phyloP scores from a whole-genome alignment of 2,113 vertebrate species.

The Sigmodon hispidus region DNA sequence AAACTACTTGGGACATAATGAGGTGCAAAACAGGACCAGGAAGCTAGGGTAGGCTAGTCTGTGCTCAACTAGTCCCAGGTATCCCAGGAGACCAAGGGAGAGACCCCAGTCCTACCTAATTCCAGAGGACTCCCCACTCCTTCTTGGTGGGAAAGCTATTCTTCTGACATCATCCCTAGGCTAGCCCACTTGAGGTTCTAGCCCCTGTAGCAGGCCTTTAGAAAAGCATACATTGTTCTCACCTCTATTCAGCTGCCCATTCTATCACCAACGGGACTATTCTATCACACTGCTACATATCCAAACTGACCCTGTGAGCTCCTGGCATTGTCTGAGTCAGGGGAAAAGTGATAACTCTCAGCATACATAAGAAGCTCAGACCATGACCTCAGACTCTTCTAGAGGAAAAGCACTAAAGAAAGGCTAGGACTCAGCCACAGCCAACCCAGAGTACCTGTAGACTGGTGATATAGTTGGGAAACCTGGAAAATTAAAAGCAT shows the following conservation, averaged over 20 bases:
- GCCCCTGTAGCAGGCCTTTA: background rate
- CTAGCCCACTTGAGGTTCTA: background rate
- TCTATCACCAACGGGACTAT: background rate
- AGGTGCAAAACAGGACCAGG: background rate
- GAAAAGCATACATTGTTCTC: background rate
- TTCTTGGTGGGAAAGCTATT: background rate
- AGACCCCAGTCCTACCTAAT: background rate
- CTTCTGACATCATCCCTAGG: background rate
- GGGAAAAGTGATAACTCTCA: background rate
- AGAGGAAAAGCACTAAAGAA: background rate
- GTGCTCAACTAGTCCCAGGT: background rate
- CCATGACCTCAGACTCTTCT: background rate
- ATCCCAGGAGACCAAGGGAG: background rate
- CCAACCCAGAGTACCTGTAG: background rate
- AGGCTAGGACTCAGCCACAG: background rate
- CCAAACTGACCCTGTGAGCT: background rate
- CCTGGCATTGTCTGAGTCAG: no score
- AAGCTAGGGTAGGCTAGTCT: background rate
- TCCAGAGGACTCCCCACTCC: background rate
- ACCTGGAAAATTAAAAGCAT: background rate
- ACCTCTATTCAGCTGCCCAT: background rate
- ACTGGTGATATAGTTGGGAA: background rate
- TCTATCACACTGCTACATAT: background rate
- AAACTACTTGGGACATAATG: background rate
- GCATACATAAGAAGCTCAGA: rapidly evolving